phyloP scores from a whole-genome alignment of 2,888 invertebrate species.

The Salpingus planirostris region DNA sequence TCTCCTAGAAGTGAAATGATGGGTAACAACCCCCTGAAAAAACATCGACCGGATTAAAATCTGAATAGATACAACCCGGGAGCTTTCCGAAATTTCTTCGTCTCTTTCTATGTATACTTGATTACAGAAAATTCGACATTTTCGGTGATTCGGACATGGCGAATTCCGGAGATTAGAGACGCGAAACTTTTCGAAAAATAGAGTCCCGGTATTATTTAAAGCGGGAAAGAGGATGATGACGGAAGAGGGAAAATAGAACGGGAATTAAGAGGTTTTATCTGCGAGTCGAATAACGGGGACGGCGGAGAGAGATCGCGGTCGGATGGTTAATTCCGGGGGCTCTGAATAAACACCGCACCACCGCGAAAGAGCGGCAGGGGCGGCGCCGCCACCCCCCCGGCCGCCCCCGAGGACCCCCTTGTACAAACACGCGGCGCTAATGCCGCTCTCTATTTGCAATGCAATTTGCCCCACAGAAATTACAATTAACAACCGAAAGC shows the following conservation, averaged over 20 bases:
- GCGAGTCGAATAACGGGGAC: slow-evolving; percentile 36
- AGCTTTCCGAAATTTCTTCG: too few species aligned
- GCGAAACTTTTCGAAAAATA: too few species aligned
- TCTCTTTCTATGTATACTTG: too few species aligned
- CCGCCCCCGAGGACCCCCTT: slow-evolving; percentile 26
- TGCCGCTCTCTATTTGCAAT: slow-evolving; percentile 31
- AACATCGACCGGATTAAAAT: too few species aligned
- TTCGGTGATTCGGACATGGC: too few species aligned
- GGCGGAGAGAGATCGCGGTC: slow-evolving; percentile 31
- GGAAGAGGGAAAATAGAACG: slow-evolving; percentile 27
- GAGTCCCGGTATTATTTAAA: too few species aligned
- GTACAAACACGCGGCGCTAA: slow-evolving; percentile 36
- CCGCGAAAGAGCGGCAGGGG: slow-evolving; percentile 20
- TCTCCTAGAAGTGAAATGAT: too few species aligned
- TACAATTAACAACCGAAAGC: slow-evolving; percentile 38
- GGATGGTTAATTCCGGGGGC: slow-evolving; percentile 39
- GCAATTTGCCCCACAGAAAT: slow-evolving; percentile 37
- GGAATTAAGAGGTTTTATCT: slow-evolving; percentile 38
- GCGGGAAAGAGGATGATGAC: too few species aligned
- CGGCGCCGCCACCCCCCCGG: slow-evolving; percentile 6
- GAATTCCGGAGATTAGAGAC: too few species aligned
- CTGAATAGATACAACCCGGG: too few species aligned
- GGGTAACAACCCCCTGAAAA: too few species aligned
- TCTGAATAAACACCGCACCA: slow-evolving; percentile 36
- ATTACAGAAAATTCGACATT: too few species aligned